Conservation (phyloP, 1,140 invertebrate species). For the Daktulosphaira vitifoliae region DNA sequence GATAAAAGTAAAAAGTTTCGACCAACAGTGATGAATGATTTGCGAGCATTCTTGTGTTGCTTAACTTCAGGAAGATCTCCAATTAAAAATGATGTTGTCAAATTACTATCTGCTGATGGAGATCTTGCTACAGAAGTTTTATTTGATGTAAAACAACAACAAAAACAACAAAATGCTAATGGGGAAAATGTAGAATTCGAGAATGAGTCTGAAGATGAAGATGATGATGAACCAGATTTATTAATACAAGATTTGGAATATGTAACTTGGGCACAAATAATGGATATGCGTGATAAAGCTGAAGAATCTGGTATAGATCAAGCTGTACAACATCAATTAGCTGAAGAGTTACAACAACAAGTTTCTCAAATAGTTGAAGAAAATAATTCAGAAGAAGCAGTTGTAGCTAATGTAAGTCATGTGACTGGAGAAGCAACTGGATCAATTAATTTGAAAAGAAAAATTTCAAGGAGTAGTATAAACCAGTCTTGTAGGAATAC, state of each 20-base stretch:
- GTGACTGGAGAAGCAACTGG: not conserved
- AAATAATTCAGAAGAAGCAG: not conserved
- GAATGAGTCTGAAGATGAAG: constrained; percentile 21
- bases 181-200: not conserved
- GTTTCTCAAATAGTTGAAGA: constrained; percentile 3
- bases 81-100: not conserved
- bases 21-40: not conserved
- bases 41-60: constrained; percentile 5
- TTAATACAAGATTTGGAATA: constrained; percentile 14
- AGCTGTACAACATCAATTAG: not conserved
- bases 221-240: not conserved
- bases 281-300: constrained; percentile 17
- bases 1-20: constrained; percentile 1
- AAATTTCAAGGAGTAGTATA: not conserved
- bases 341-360: constrained; percentile 18
- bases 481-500: too few species aligned
- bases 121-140: constrained; percentile 5
- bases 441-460: not conserved
- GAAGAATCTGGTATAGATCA: constrained; percentile 8
- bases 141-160: not conserved
- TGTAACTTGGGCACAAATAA: constrained; percentile 23
- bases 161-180: not conserved
- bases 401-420: constrained; percentile 11
- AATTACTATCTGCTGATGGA: constrained; percentile 10
- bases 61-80: constrained; percentile 8